Evolutionary conservation across 2,888 invertebrate genomes (phyloP).

Genomic region (Cylloceria caligata): DNA sequence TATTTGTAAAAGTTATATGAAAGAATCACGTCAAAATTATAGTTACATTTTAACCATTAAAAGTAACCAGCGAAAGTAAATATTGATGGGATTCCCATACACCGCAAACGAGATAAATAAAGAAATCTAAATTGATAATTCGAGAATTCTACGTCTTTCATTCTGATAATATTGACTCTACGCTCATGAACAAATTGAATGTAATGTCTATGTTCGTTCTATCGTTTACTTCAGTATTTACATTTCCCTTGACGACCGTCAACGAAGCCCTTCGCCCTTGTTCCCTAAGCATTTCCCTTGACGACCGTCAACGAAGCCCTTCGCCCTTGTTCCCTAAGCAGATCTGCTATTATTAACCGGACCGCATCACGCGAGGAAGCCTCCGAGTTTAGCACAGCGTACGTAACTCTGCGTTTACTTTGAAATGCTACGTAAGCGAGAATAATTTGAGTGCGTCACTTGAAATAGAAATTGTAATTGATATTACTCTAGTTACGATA

Average conservation of each 20-base stretch:
- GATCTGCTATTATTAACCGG: slow-evolving; percentile 13
- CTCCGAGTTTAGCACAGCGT: slow-evolving; percentile 5
- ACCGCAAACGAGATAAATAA: too few relatives aligned
- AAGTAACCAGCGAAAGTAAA: too few relatives aligned
- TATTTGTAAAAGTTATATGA: too few relatives aligned
- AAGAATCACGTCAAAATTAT: too few relatives aligned
- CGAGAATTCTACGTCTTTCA: too few relatives aligned
- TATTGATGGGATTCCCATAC: too few relatives aligned
- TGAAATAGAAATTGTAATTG: slow-evolving; percentile 37
- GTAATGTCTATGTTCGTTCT: not conserved
- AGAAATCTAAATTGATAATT: too few relatives aligned
- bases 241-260: slow-evolving; percentile 3
- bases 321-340: slow-evolving; percentile 30
- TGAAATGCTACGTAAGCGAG: not conserved
- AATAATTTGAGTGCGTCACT: not conserved
- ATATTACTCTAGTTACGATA: slow-evolving; percentile 1
- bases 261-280: slow-evolving; percentile 47
- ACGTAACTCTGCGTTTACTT: slow-evolving; percentile 14
- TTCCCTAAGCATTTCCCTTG: slow-evolving; percentile 11
- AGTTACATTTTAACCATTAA: too few relatives aligned
- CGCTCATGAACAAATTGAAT: not conserved
- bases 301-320: slow-evolving; percentile 42
- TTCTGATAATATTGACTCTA: not conserved
- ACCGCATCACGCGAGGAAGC: slow-evolving; percentile 38
- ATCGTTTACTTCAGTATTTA: slow-evolving; percentile 2